These are phyloP conservation scores for Gryllus bimaculatus DNA, from an alignment of 1,140 invertebrate genomes.

Conservation along the genomic window DNA sequence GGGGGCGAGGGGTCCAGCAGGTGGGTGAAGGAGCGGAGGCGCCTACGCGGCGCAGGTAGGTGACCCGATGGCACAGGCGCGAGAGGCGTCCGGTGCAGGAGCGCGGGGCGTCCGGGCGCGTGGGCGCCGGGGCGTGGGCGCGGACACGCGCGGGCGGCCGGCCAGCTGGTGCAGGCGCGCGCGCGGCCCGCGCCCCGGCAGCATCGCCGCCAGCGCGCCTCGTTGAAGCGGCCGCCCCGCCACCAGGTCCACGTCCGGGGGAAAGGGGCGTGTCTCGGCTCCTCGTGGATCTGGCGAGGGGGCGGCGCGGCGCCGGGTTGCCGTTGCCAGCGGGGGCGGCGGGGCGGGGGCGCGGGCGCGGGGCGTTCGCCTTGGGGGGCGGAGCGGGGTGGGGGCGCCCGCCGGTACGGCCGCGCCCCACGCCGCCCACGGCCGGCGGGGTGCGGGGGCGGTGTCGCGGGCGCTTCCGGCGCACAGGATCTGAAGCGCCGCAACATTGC, in stretches of 20 bases:
- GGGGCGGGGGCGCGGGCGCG: neutral
- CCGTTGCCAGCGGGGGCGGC: neutral
- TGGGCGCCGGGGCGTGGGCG: neutral
- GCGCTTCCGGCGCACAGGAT: constrained; percentile 19
- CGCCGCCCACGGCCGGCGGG: neutral
- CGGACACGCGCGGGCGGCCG: neutral
- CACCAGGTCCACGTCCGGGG: constrained; percentile 21
- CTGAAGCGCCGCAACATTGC: constrained; percentile 23
- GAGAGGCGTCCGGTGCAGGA: neutral
- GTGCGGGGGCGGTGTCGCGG: neutral
- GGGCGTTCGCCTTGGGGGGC: neutral
- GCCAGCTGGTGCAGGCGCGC: constrained; percentile 6
- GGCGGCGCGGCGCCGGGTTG: neutral
- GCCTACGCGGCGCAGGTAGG: constrained; percentile 21
- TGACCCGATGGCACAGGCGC: constrained; percentile 18
- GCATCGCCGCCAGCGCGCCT: neutral
- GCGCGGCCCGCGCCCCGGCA: neutral
- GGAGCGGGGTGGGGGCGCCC: too few relatives aligned
- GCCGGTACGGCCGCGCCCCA: neutral
- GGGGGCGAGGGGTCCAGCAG: constrained; percentile 14
- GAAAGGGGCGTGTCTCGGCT: neutral
- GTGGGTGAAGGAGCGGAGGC: constrained; percentile 24
- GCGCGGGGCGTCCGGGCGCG: neutral
- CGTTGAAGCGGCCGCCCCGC: neutral
- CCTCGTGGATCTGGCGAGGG: neutral